These are phyloP conservation scores for Pherbina coryleti DNA, from an alignment of 2,888 invertebrate genomes.

Conservation along the genomic window DNA sequence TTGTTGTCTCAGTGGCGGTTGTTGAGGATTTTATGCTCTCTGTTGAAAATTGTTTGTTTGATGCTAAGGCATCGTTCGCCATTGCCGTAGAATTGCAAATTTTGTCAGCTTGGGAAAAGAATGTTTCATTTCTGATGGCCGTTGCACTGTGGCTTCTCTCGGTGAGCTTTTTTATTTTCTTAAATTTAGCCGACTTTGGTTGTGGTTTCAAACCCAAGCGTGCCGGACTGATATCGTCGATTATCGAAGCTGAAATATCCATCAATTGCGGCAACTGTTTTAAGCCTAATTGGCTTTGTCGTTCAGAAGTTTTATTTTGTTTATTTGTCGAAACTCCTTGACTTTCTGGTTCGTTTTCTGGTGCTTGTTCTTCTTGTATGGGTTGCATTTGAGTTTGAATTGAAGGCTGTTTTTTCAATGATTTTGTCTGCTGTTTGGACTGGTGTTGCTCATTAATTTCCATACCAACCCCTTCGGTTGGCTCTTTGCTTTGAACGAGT, in stretches of 20 bases:
- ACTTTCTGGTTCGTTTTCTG: neutral
- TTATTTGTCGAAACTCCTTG: neutral
- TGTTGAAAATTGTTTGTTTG: slow-evolving; percentile 37
- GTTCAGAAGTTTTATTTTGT: neutral
- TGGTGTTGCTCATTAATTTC: too few species aligned
- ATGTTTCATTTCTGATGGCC: slow-evolving; percentile 44
- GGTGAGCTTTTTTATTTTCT: neutral
- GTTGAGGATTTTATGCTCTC: neutral
- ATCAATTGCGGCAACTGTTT: neutral
- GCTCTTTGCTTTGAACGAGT: too few species aligned
- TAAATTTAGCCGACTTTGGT: slow-evolving; percentile 29
- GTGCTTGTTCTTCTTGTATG: neutral
- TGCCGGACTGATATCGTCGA: slow-evolving; percentile 14
- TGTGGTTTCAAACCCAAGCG: slow-evolving; percentile 20
- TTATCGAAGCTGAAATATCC: neutral
- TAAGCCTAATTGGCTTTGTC: neutral
- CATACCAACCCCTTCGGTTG: too few species aligned
- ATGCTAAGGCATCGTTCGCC: slow-evolving; percentile 46
- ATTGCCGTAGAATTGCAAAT: slow-evolving; percentile 61
- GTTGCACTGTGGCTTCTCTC: neutral
- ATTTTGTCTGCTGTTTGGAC: too few species aligned
- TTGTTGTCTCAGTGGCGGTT: neutral
- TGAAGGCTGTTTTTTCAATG: too few species aligned
- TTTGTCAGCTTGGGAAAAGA: slow-evolving; percentile 50
- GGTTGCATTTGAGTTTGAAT: neutral